A percentile compares a stretch with the other conserved stretches of the same genome.
Evolutionary conservation across 2,888 invertebrate species (phyloP).

Genomic region (Dolichomitus sp.): DNA sequence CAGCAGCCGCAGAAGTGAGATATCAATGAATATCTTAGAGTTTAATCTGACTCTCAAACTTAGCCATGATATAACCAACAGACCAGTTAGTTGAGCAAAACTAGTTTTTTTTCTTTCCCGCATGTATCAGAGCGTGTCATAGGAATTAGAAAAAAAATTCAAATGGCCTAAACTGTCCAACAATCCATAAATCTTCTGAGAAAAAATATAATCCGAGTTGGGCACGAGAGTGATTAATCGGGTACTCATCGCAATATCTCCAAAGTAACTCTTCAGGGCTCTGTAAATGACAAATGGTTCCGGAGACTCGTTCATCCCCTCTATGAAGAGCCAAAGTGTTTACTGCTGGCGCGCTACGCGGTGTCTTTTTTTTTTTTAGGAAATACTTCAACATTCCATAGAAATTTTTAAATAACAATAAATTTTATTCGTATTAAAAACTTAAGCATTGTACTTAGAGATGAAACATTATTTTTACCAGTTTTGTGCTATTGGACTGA

Average conservation of each 20-base stretch:
- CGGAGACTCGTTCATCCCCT: slow-evolving; percentile 51
- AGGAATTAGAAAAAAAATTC: neutral
- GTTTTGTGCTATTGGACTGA: no score
- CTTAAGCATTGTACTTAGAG: no score
- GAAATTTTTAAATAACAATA: no score
- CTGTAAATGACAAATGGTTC: slow-evolving; percentile 61
- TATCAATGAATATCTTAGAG: no score
- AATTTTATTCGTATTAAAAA: no score
- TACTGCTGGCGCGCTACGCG: slow-evolving; percentile 47
- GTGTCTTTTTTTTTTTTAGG: slow-evolving; percentile 29
- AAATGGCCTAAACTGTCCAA: neutral
- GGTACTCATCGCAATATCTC: slow-evolving; percentile 39
- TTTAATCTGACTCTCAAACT: neutral
- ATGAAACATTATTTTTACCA: no score
- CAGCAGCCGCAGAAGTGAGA: no score
- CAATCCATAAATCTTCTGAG: neutral
- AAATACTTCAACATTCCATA: no score
- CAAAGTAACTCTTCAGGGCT: slow-evolving; percentile 34
- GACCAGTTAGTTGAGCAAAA: neutral
- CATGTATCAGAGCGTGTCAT: neutral
- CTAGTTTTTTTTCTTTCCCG: neutral
- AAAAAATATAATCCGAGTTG: neutral
- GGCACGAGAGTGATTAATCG: slow-evolving; percentile 40
- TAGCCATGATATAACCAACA: neutral
- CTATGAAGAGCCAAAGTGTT: slow-evolving; percentile 33